These are phyloP conservation scores for Pyrgus malvae DNA, from an alignment of 2,888 invertebrate species.

Conservation along the genomic window DNA sequence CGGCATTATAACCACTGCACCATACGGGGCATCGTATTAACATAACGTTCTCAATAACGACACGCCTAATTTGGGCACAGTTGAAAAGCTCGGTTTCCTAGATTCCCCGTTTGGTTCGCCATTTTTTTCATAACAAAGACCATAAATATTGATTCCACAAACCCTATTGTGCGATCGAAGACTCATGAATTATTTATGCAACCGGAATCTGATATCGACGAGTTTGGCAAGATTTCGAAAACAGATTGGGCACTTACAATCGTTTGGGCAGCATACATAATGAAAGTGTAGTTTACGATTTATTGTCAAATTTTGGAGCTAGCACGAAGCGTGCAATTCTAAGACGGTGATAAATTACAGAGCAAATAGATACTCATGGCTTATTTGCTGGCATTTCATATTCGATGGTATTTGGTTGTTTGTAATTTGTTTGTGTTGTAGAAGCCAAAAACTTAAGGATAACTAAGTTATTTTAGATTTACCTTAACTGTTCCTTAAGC, in stretches of 20 bases:
- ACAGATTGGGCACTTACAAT: conserved; percentile 61
- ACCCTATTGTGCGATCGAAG: conserved; percentile 63
- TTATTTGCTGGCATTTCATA: conserved; percentile 1
- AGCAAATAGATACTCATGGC: neutral
- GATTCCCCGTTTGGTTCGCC: conserved; percentile 18
- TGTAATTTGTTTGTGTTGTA: neutral
- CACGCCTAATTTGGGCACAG: conserved; percentile 1
- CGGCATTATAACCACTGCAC: too few relatives aligned
- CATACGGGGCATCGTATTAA: neutral
- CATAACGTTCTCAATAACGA: neutral
- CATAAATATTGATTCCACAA: conserved; percentile 62
- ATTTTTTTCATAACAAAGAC: conserved; percentile 48
- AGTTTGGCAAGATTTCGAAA: conserved; percentile 70
- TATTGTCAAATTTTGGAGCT: conserved; percentile 38
- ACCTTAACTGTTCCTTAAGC: too few relatives aligned
- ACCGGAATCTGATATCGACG: conserved; percentile 61
- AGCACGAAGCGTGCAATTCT: conserved; percentile 3
- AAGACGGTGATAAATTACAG: conserved; percentile 6
- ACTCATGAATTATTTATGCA: conserved; percentile 70
- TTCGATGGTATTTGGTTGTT: neutral
- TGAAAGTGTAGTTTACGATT: conserved; percentile 46
- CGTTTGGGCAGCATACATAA: conserved; percentile 52
- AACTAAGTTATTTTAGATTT: too few relatives aligned
- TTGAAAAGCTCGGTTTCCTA: conserved; percentile 8
- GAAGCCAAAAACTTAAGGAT: neutral